Evolutionary conservation across 2,888 invertebrate genomes (phyloP).

Genomic region (Hecatera dysodea): DNA sequence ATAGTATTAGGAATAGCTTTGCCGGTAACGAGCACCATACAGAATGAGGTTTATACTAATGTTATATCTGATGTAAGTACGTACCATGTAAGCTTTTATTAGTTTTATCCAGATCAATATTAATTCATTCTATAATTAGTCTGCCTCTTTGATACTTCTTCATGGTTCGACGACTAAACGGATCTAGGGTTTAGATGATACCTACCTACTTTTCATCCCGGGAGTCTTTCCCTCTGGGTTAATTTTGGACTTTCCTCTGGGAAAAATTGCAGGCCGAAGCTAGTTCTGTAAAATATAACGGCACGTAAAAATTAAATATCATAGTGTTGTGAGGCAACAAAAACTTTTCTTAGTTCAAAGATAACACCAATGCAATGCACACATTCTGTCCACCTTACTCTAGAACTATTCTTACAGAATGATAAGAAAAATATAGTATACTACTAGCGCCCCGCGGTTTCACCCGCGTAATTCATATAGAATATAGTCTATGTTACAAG

Average conservation of each 20-base stretch:
- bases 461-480: too few species aligned
- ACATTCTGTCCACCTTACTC: neutral
- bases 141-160: neutral
- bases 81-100: neutral
- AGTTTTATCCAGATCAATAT: too few species aligned
- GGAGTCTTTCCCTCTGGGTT: too few species aligned
- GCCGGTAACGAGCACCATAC: conserved; percentile 92
- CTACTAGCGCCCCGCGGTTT: too few species aligned
- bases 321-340: neutral
- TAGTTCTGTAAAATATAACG: neutral
- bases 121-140: too few species aligned
- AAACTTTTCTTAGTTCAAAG: neutral
- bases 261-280: too few species aligned
- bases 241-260: too few species aligned
- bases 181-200: neutral
- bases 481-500: too few species aligned
- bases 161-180: neutral
- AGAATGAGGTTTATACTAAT: conserved; percentile 88
- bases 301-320: neutral
- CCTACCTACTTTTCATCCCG: too few species aligned
- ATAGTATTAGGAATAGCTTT: conserved; percentile 92
- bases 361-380: neutral
- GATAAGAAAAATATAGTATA: too few species aligned
- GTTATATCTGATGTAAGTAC: conserved; percentile 86
- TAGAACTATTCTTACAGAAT: neutral